Base-by-base conservation (phyloP, 2,888 invertebrate species). In the Trichogramma dendrolimi region DNA sequence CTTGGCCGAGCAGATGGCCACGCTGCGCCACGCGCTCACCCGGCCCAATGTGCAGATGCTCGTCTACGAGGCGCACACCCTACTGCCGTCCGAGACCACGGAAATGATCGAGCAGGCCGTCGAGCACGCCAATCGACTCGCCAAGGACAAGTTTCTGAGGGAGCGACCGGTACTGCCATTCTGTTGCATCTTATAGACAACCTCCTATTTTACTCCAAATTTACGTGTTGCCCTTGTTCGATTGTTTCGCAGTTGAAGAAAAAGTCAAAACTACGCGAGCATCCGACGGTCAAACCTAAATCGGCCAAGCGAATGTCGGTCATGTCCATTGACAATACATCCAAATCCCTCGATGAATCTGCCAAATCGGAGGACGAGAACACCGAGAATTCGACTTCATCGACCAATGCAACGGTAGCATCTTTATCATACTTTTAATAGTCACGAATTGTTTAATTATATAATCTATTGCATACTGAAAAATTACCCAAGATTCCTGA, bases 41-140 rank as follows among this genome's bases (percentile, higher is more conserved):
- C 85, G 89, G 58, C 92, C 92, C 0, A 91, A 91, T 81, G 88
- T 92, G 39, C 92, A 92, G 73, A 83, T 92, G 65, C 85, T 92
- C 10, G 78, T 92, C 43, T 92, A 92, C 71, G 91, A 91, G 75
- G 91, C 91, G 0, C 91, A 92, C 79, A 91, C 91, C 0, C 85
- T 89, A 56, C 80, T 91, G 49, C 85, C 85, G 44, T 85, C 87
- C 0, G 92, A 92, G 77, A 92, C 92, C 68, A 82, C 83, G 49
- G 86, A 86, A 39, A 90, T 92, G 86, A 85, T 90, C 14, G 80
- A 84, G 1, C 83, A 85, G 49, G 86, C 87, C 0, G 82, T 91
- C 0, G 83, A 86, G 0, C 86, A 88, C 70, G 86, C 90, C 0
- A 92, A 92, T 72, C 81, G 84, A 53, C 79, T 87, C 66, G 89